These are phyloP conservation scores for Geodia barretti DNA, from an alignment of 37 sponge, comb jelly and placozoan species.

Conservation along the genomic window DNA sequence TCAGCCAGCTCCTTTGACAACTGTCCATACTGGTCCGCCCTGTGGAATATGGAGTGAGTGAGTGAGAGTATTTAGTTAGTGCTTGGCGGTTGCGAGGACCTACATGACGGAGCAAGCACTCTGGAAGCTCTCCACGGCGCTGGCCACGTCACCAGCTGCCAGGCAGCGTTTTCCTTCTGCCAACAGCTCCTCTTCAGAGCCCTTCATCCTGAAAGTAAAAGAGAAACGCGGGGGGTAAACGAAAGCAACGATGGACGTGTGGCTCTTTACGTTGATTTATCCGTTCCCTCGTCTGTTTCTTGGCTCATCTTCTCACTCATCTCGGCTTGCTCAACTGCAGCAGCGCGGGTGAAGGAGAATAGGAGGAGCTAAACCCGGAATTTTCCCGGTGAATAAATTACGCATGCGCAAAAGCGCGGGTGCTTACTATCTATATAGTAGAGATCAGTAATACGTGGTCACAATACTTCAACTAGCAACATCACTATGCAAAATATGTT, in stretches of 20 bases:
- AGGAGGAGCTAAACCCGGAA: constrained; percentile 6
- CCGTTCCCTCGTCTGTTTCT: neutral
- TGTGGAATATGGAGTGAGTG: too few species aligned
- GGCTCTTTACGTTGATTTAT: neutral
- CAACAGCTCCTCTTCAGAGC: constrained; percentile 33
- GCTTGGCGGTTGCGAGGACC: constrained; percentile 13
- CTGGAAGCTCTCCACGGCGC: constrained; percentile 48
- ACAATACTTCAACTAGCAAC: neutral
- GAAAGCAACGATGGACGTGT: neutral
- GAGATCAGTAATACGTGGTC: too few species aligned
- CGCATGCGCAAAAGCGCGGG: constrained; percentile 9
- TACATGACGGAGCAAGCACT: constrained; percentile 50
- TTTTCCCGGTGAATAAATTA: neutral
- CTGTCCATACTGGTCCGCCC: constrained; percentile 49
- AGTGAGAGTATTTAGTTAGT: too few species aligned
- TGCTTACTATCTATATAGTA: too few species aligned
- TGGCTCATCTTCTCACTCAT: neutral
- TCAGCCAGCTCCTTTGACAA: constrained; percentile 70
- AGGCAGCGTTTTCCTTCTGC: constrained; percentile 49
- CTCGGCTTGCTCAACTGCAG: too few species aligned
- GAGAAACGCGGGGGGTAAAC: too few species aligned
- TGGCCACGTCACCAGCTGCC: constrained; percentile 45
- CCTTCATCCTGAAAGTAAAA: too few species aligned
- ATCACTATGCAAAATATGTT: neutral
- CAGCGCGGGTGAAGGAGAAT: too few species aligned